Evolutionary conservation across 2,113 vertebrate genomes (phyloP).

Genomic region (Columbina picui): DNA sequence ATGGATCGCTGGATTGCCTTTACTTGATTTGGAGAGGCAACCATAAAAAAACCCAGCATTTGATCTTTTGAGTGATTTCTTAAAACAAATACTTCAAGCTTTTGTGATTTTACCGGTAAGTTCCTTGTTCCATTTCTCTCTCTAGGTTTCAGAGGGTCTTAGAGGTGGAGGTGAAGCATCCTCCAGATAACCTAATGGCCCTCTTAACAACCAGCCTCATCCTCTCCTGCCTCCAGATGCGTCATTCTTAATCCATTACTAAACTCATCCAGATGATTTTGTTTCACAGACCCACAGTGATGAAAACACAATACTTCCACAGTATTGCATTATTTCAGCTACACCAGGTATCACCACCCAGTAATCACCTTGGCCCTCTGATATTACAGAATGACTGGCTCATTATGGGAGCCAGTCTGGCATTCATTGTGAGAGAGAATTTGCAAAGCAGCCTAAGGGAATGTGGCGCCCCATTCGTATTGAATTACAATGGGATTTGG

Average conservation of each 20-base stretch:
- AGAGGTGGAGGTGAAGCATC: neutral
- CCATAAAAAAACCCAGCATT: neutral
- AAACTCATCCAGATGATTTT: neutral
- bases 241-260: neutral
- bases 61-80: neutral
- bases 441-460: slow-evolving; percentile 51
- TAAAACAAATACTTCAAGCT: neutral
- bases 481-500: slow-evolving; percentile 60
- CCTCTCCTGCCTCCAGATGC: neutral
- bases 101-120: neutral
- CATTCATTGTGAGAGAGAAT: slow-evolving; percentile 35
- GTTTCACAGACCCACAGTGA: neutral
- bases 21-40: neutral
- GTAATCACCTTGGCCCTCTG: slow-evolving; percentile 5
- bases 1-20: neutral
- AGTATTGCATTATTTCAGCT: neutral
- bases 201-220: neutral
- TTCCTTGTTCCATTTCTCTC: neutral
- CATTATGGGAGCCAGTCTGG: slow-evolving; percentile 8
- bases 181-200: neutral
- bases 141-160: neutral
- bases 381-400: neutral
- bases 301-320: neutral
- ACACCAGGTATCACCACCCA: neutral
- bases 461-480: slow-evolving; percentile 26